Conservation (phyloP, 2,113 vertebrate genomes). For the Tricholaema leucomelas region DNA sequence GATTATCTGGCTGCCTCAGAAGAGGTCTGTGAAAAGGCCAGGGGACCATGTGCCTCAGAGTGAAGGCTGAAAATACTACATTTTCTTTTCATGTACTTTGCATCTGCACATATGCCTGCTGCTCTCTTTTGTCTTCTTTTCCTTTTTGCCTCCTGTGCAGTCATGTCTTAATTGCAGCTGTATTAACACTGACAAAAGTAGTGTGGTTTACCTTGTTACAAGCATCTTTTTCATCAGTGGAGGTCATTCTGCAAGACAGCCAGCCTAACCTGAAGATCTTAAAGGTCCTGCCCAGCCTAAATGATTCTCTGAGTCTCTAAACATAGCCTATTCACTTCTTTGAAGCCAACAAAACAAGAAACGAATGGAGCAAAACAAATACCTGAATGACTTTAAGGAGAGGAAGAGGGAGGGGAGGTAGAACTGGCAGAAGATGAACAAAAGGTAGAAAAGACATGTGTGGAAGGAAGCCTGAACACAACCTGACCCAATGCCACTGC, state of each 20-base stretch:
- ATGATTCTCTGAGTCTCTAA: neutral
- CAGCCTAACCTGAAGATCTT: neutral
- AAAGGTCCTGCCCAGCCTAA: neutral
- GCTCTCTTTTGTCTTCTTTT: neutral
- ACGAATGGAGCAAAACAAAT: neutral
- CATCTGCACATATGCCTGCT: neutral
- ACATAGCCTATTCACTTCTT: neutral
- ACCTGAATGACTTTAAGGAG: neutral
- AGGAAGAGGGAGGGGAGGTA: neutral
- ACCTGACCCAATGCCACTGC: neutral
- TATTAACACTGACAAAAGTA: neutral
- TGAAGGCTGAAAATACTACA: slow-evolving; percentile 10
- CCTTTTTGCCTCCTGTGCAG: neutral
- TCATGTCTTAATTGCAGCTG: neutral
- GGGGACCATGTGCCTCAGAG: neutral
- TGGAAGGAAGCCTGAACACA: neutral
- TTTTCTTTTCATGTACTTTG: slow-evolving; percentile 47
- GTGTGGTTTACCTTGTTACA: neutral
- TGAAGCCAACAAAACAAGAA: neutral
- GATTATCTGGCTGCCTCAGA: slow-evolving; percentile 46
- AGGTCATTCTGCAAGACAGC: neutral
- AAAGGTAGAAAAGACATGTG: neutral
- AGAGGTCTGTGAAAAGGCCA: slow-evolving; percentile 39
- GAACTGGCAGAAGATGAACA: neutral
- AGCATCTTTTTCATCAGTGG: neutral